Conservation (phyloP, 1,140 invertebrate genomes). For the Hypsibius dujardini region DNA sequence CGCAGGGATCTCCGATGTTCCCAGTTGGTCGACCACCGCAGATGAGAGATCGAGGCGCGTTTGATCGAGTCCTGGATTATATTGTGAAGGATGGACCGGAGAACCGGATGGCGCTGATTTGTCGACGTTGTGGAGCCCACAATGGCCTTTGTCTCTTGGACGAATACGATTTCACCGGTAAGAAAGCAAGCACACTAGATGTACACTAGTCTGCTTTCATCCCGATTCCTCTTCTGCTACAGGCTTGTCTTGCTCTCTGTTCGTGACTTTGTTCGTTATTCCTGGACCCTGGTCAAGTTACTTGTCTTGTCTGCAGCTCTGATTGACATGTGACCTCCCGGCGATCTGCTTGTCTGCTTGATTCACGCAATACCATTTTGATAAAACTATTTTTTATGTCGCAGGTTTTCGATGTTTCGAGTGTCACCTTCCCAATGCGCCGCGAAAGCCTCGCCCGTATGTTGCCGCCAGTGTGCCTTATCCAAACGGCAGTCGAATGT, state of each 20-base stretch:
- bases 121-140: slow-evolving; percentile 66
- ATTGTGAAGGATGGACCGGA: slow-evolving; percentile 82
- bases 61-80: slow-evolving; percentile 81
- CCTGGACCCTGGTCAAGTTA: slow-evolving; percentile 14
- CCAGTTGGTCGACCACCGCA: slow-evolving; percentile 39
- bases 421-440: slow-evolving; percentile 61
- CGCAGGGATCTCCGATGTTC: not conserved
- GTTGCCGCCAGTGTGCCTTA: slow-evolving; percentile 38
- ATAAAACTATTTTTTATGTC: slow-evolving; percentile 21
- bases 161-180: slow-evolving; percentile 80
- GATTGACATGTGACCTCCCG: slow-evolving; percentile 10
- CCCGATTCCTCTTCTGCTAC: slow-evolving; percentile 20
- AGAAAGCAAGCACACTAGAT: slow-evolving; percentile 25
- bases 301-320: slow-evolving; percentile 17
- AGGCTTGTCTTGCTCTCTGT: slow-evolving; percentile 17
- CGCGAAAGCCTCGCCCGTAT: slow-evolving; percentile 56
- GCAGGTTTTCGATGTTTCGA: slow-evolving; percentile 67
- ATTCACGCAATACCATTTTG: slow-evolving; percentile 15
- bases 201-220: slow-evolving; percentile 21
- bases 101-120: slow-evolving; percentile 84
- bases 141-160: slow-evolving; percentile 93
- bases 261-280: not conserved
- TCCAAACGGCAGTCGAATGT: not conserved
- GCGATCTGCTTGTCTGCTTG: slow-evolving; percentile 13
- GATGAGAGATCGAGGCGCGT: slow-evolving; percentile 43